Conservation (phyloP, 2,888 invertebrate species). For the Drosophila cognata region DNA sequence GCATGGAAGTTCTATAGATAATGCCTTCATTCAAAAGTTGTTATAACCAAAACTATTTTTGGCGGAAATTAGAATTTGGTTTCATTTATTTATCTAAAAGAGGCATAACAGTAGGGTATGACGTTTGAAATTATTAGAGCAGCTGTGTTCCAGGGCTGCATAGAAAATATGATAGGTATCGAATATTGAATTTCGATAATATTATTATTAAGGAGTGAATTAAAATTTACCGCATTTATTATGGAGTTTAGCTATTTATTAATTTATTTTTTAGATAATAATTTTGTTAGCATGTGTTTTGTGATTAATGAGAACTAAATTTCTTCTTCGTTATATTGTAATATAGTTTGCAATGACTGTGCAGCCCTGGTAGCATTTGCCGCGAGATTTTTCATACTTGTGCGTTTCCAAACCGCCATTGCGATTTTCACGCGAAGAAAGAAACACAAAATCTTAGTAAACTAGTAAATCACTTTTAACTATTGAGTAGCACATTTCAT, state of each 20-base stretch:
- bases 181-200: constrained; percentile 3
- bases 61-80: neutral
- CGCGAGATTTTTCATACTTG: constrained; percentile 46
- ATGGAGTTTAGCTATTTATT: neutral
- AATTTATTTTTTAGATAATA: too few species aligned
- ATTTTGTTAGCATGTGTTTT: neutral
- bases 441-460: neutral
- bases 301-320: neutral
- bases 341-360: neutral
- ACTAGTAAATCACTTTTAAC: constrained; percentile 8
- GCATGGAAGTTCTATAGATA: neutral
- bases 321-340: neutral
- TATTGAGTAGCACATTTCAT: constrained; percentile 11
- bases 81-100: neutral
- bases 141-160: constrained; percentile 60
- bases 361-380: constrained; percentile 47
- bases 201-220: neutral
- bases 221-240: neutral
- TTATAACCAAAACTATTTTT: neutral
- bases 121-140: constrained; percentile 7
- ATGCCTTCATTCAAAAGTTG: neutral
- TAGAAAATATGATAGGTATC: neutral
- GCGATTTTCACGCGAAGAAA: constrained; percentile 23
- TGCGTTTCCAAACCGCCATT: constrained; percentile 64
- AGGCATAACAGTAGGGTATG: constrained; percentile 20